Evolutionary conservation across 2,113 vertebrate genomes (phyloP).

Genomic region (Clarias macrocephalus): DNA sequence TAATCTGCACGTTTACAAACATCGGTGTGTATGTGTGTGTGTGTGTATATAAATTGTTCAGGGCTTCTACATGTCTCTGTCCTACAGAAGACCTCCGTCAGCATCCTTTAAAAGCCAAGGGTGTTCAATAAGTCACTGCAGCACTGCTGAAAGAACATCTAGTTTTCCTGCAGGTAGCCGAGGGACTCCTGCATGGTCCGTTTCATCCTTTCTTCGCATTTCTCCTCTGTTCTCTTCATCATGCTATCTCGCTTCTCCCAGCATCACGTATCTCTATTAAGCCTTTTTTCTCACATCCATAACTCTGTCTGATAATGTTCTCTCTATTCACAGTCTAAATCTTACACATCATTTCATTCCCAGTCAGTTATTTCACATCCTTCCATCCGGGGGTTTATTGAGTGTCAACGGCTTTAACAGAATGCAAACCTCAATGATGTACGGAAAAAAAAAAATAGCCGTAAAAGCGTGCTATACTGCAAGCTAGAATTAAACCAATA

Average conservation of each 20-base stretch:
- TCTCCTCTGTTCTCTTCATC: constrained; percentile 2
- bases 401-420: neutral
- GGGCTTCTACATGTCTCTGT: neutral
- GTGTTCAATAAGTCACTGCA: neutral
- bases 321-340: constrained; percentile 26
- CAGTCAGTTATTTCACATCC: constrained; percentile 19
- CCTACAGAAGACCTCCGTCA: neutral
- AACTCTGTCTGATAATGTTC: neutral
- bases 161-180: neutral
- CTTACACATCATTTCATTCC: constrained; percentile 35
- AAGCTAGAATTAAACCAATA: neutral
- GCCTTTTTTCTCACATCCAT: neutral
- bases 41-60: constrained; percentile 3
- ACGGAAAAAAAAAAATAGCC: neutral
- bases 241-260: neutral
- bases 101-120: neutral
- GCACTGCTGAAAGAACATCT: neutral
- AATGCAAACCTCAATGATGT: neutral
- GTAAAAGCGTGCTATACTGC: neutral
- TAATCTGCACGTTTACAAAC: constrained; percentile 6
- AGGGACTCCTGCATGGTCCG: neutral
- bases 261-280: neutral
- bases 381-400: constrained; percentile 23
- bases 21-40: neutral
- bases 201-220: neutral